Conservation (phyloP, 2,797 vertebrate genomes). For the Crocodylus rhombifer region DNA sequence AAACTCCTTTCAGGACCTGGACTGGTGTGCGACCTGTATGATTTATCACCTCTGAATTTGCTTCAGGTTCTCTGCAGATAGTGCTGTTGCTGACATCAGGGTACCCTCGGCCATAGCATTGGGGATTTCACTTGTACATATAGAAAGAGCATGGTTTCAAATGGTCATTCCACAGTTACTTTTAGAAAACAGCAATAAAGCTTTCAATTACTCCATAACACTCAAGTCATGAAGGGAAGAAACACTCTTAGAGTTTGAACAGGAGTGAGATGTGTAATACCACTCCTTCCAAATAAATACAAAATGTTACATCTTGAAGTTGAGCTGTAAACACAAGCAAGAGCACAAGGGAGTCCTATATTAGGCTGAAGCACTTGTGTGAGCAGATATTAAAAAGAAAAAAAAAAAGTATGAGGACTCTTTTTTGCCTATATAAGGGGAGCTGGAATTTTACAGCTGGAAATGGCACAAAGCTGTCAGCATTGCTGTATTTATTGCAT, state of each 20-base stretch:
- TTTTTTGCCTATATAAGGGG: background rate
- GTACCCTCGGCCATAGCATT: background rate
- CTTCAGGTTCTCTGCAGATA: background rate
- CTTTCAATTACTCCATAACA: background rate
- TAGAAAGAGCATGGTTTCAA: background rate
- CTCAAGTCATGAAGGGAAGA: background rate
- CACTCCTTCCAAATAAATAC: background rate
- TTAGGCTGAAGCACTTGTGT: background rate
- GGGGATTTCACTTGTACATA: background rate
- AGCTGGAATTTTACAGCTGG: background rate
- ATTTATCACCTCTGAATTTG: background rate
- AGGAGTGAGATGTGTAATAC: background rate
- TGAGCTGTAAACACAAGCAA: background rate
- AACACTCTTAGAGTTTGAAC: background rate
- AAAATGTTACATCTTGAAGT: background rate
- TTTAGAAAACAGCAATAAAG: background rate
- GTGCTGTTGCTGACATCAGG: background rate
- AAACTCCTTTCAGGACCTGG: background rate
- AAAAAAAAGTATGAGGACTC: background rate
- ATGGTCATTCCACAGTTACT: background rate
- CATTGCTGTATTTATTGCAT: slow-evolving; percentile 31
- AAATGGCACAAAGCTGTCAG: slow-evolving; percentile 51
- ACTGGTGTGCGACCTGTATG: background rate
- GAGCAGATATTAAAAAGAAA: background rate
- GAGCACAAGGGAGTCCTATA: background rate